These are phyloP conservation scores for Melolontha melolontha DNA, from an alignment of 2,888 invertebrate genomes.

Conservation along the genomic window DNA sequence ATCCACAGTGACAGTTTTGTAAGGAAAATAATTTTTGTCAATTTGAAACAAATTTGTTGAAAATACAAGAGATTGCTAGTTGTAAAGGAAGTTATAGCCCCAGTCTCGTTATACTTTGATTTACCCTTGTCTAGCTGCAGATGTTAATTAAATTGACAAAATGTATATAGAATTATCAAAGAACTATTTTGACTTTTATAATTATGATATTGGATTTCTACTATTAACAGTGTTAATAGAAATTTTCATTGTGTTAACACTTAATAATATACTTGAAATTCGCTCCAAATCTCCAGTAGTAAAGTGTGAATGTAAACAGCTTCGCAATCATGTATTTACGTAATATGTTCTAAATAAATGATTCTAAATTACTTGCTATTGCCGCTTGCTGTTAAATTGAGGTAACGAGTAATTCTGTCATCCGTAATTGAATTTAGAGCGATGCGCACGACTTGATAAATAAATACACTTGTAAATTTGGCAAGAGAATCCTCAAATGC, in stretches of 20 bases:
- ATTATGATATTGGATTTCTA: too few species aligned
- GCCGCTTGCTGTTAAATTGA: constrained; percentile 16
- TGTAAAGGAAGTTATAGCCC: too few species aligned
- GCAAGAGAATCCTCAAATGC: not conserved
- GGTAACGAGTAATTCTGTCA: constrained; percentile 20
- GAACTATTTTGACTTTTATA: too few species aligned
- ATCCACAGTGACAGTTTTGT: too few species aligned
- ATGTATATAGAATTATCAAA: too few species aligned
- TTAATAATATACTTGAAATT: not conserved
- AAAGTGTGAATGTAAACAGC: constrained; percentile 23
- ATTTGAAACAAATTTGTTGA: too few species aligned
- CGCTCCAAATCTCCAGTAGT: constrained; percentile 8
- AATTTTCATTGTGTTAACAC: not conserved
- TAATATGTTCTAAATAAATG: constrained; percentile 31
- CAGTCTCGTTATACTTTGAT: too few species aligned
- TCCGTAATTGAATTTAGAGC: constrained; percentile 25
- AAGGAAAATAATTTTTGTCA: too few species aligned
- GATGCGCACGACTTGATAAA: constrained; percentile 10
- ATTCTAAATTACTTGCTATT: constrained; percentile 24
- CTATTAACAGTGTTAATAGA: too few species aligned
- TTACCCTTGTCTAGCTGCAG: too few species aligned
- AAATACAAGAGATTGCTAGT: too few species aligned
- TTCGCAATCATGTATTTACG: not conserved
- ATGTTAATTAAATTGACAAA: too few species aligned
- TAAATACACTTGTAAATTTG: constrained; percentile 19